Conservation (phyloP, 2,888 invertebrate species). For the Heterodera filipjevi region DNA sequence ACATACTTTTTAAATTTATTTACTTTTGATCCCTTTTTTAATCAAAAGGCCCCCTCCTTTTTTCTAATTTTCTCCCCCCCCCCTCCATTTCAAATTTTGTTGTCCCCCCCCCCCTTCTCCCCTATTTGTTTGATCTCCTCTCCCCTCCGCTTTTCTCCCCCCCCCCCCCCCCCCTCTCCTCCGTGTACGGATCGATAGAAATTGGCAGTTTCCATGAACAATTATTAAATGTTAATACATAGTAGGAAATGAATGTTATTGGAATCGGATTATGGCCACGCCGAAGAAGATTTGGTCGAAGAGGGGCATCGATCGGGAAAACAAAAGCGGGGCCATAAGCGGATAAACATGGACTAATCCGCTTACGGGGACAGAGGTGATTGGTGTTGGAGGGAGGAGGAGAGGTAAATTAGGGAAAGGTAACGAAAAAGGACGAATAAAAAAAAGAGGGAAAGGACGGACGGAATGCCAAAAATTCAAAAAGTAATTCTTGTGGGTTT, state of each 20-base stretch:
- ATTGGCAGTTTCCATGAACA: neutral
- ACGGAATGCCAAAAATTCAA: neutral
- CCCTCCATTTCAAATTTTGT: too few relatives aligned
- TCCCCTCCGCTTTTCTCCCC: too few relatives aligned
- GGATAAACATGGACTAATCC: slow-evolving; percentile 5
- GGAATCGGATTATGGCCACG: slow-evolving; percentile 1
- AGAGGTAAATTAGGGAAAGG: slow-evolving; percentile 7
- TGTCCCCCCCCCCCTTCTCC: too few relatives aligned
- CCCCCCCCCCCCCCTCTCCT: too few relatives aligned
- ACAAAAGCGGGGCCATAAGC: slow-evolving; percentile 2
- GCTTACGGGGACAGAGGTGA: slow-evolving; percentile 6
- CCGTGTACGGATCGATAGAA: too few relatives aligned
- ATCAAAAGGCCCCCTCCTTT: too few relatives aligned
- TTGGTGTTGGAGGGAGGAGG: neutral
- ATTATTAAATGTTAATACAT: too few relatives aligned
- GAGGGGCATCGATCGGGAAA: slow-evolving; percentile 12
- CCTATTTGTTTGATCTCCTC: too few relatives aligned
- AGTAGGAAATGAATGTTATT: neutral
- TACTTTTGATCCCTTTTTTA: too few relatives aligned
- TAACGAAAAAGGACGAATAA: neutral
- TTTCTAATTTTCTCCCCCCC: too few relatives aligned
- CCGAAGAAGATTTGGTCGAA: neutral
- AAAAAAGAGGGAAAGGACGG: neutral
- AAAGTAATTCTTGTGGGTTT: neutral
- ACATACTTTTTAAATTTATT: too few relatives aligned